phyloP scores from a whole-genome alignment of 2,113 vertebrate genomes.

The Microtus richardsoni region DNA sequence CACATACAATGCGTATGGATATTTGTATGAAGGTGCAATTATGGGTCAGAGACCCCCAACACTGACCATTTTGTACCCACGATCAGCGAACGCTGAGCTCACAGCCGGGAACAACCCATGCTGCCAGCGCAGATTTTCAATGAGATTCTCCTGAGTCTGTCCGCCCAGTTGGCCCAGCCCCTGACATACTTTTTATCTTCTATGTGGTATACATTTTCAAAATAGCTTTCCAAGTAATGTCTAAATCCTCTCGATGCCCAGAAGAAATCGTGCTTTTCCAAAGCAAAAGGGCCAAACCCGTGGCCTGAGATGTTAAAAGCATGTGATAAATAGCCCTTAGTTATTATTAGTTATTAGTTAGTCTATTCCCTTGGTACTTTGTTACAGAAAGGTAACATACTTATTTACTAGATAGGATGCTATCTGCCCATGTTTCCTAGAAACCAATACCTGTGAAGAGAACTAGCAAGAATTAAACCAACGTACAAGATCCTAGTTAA shows the following conservation, averaged over 20 bases:
- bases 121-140: not conserved
- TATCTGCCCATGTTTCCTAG: not conserved
- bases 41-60: not conserved
- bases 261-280: not conserved
- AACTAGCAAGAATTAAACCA: not conserved
- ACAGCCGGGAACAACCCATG: not conserved
- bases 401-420: not conserved
- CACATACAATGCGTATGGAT: slow-evolving; percentile 31
- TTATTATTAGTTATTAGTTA: too few relatives aligned
- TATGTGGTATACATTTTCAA: not conserved
- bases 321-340: not conserved
- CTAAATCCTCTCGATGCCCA: not conserved
- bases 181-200: not conserved
- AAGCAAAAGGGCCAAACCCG: not conserved
- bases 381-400: not conserved
- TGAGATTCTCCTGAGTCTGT: not conserved
- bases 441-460: not conserved
- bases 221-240: not conserved
- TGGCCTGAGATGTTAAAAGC: not conserved
- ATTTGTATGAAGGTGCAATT: slow-evolving; percentile 61
- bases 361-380: not conserved
- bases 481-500: not conserved
- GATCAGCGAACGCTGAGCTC: not conserved
- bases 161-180: not conserved
- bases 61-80: not conserved